These are phyloP conservation scores for Coptotermes formosanus DNA, from an alignment of 1,140 invertebrate species.

Conservation along the genomic window DNA sequence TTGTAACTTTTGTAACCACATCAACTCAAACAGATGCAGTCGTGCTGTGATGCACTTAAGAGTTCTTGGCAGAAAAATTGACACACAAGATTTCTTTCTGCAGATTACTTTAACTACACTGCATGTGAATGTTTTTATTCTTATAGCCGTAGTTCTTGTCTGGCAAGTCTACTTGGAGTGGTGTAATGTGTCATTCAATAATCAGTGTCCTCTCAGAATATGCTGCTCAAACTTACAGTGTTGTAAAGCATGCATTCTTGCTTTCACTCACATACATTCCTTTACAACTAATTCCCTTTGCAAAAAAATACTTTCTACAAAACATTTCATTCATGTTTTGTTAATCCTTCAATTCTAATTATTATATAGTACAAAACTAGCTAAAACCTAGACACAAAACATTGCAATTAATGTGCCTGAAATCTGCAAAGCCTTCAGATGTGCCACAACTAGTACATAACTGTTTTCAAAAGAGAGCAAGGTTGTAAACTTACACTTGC, in stretches of 20 bases:
- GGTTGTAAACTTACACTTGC: not conserved
- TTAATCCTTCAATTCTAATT: not conserved
- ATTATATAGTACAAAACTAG: conserved; percentile 28
- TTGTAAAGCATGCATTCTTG: not conserved
- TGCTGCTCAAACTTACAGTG: conserved; percentile 1
- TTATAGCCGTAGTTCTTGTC: no score
- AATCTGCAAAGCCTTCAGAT: not conserved
- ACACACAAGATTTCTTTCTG: not conserved
- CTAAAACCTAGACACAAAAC: conserved; percentile 25
- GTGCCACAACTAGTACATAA: not conserved
- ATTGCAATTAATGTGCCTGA: conserved; percentile 6
- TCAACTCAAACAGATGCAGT: conserved; percentile 22
- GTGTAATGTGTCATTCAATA: not conserved
- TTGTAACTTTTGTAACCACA: conserved; percentile 17
- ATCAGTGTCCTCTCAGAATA: not conserved
- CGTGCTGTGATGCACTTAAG: not conserved
- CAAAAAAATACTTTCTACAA: conserved; percentile 20
- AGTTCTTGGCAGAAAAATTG: not conserved
- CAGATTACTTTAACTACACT: not conserved
- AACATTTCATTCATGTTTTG: not conserved
- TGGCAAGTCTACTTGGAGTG: not conserved
- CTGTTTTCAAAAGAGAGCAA: not conserved
- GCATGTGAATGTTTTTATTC: not conserved
- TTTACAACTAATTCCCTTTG: conserved; percentile 17
- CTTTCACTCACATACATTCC: conserved; percentile 19